Evolutionary conservation across 2,113 vertebrate species (phyloP).

Genomic region (Tyto alba): DNA sequence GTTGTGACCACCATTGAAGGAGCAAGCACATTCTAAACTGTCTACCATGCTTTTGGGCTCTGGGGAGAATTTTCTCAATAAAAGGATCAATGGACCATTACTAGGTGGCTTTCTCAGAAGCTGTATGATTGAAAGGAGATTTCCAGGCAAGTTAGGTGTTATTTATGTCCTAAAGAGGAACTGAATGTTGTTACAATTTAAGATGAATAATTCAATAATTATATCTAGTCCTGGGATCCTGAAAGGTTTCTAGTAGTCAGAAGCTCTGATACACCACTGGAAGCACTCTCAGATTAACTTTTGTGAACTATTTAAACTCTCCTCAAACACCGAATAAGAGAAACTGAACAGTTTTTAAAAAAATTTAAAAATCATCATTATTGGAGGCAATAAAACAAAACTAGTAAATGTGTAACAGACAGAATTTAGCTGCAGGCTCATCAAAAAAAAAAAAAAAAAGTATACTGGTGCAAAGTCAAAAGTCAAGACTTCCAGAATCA

Average conservation of each 20-base stretch:
- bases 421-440: background rate
- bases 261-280: background rate
- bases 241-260: background rate
- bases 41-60: background rate
- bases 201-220: background rate
- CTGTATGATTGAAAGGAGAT: background rate
- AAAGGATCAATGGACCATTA: background rate
- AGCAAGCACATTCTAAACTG: background rate
- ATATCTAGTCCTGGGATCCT: background rate
- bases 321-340: background rate
- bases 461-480: background rate
- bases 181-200: background rate
- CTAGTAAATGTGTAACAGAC: background rate
- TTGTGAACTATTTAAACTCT: background rate
- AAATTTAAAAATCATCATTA: background rate
- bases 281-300: background rate
- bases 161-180: background rate
- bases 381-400: background rate
- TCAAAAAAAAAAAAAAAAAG: no score
- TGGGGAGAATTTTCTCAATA: background rate
- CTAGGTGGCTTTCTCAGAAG: background rate
- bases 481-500: background rate
- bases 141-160: background rate
- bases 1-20: background rate
- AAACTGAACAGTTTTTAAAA: background rate